Percentiles rank a stretch among this genome's conserved stretches.
Evolutionary conservation across 2,113 vertebrate species (phyloP).

Genomic region (Oncorhynchus keta): DNA sequence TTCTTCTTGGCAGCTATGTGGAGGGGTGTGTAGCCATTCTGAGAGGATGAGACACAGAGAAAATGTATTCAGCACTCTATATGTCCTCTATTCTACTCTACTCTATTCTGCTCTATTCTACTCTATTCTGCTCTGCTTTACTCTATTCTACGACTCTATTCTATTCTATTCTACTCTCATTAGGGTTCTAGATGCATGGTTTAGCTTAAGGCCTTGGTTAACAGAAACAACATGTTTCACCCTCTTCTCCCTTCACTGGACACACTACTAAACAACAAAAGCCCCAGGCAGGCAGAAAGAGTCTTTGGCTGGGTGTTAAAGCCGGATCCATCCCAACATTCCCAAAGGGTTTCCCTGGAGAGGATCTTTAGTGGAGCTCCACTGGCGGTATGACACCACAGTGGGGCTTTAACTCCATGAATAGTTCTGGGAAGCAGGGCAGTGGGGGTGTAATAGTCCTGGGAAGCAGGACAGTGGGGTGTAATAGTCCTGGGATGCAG

Average conservation of each 20-base stretch:
- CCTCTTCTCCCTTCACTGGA: neutral
- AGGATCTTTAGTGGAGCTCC: no score
- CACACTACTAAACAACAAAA: neutral
- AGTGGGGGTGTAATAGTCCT: no score
- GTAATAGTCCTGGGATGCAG: no score
- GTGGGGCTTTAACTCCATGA: neutral
- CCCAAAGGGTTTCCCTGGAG: no score
- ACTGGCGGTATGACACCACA: no score
- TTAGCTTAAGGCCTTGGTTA: no score
- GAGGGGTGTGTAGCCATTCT: constrained; percentile 96
- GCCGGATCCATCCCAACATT: no score
- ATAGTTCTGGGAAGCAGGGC: neutral
- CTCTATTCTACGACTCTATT: neutral
- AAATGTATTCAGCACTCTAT: neutral
- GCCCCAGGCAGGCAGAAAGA: neutral
- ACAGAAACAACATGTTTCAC: neutral
- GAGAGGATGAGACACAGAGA: constrained; percentile 9
- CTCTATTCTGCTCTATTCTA: no score
- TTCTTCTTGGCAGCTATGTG: constrained; percentile 99
- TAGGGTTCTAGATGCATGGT: no score
- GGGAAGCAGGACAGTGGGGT: no score
- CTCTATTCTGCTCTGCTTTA: no score
- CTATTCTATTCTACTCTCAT: no score
- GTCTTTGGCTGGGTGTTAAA: neutral
- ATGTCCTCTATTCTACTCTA: neutral